Evolutionary conservation across 2,888 invertebrate genomes (phyloP), one percentile per base, ranked within the genome.

Genomic region (Tetranychus truncatus): DNA sequence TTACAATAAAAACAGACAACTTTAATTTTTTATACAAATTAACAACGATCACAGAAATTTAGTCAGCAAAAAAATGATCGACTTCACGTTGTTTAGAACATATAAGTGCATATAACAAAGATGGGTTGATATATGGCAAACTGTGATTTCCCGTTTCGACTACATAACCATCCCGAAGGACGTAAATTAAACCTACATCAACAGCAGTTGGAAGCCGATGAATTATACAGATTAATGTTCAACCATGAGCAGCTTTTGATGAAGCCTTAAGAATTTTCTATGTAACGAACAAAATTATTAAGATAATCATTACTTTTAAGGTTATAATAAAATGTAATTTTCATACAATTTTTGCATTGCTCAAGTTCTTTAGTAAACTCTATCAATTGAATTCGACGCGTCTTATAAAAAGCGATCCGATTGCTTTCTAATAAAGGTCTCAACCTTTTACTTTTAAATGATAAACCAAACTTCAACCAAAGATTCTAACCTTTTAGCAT

Each of bases 191-290:
- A 84, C 99, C 96, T 0, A 95, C 94, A 83, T 99, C 95, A 81
- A 92, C 90, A 0, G 96, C 91, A 0, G 97, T 96, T 21, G 95
- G 92, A 34, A 97, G 86, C n/a, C 97, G 88, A 84, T 99, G 99
- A 9, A 99, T 99, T 80, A 99, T 99, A 82, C 95, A 95, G 79
- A 99, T 91, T 5, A 96, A 94, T 0, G 99, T 99, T 75, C 92
- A 87, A 0, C 91, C 91, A 66, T 86, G 82, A 0, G 94, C 94
- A 0, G 95, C 94, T 78, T 90, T 88, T 75, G 88, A 86, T 45
- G 96, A 83, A 0, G 96, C 94, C 81, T 89, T 88, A 69, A 96
- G 86, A 79, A 97, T 96, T 81, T 92, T 91, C 94, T 95, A 84
- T n/a, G 74, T 76, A 45, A 46, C 15, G 66, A 73, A 69, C n/a